phyloP scores from a whole-genome alignment of 2,113 vertebrate species.

The Cyprinus carpio region DNA sequence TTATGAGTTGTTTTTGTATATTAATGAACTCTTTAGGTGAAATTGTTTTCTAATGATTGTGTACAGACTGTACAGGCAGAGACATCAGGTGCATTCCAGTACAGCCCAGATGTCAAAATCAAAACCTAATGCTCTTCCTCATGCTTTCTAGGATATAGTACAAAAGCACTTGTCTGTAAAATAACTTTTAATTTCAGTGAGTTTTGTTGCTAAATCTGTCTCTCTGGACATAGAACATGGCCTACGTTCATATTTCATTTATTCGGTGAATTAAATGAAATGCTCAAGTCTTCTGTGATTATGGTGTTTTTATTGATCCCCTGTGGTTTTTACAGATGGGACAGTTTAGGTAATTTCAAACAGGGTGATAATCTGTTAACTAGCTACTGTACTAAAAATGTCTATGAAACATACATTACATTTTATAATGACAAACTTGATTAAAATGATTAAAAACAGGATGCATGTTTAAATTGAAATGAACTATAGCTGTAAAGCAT shows the following conservation, averaged over 20 bases:
- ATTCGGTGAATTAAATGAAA: background rate
- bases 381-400: background rate
- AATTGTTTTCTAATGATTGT: slow-evolving; percentile 17
- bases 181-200: slow-evolving; percentile 1
- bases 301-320: background rate
- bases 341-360: background rate
- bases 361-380: background rate
- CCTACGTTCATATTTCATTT: too few relatives aligned
- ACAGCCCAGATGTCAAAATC: background rate
- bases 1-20: slow-evolving; percentile 35
- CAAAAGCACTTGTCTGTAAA: slow-evolving; percentile 29
- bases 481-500: background rate
- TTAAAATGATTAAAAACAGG: background rate
- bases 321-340: background rate
- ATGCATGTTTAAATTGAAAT: background rate
- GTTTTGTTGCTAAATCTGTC: background rate
- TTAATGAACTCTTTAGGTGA: slow-evolving; percentile 18
- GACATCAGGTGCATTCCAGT: background rate
- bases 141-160: background rate
- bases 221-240: slow-evolving; percentile 1
- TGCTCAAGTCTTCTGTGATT: background rate
- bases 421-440: background rate
- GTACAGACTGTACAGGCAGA: slow-evolving; percentile 7
- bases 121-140: background rate
- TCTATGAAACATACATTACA: background rate